Evolutionary conservation across 1,140 invertebrate genomes (phyloP).

Genomic region (Agrypnia vestita): DNA sequence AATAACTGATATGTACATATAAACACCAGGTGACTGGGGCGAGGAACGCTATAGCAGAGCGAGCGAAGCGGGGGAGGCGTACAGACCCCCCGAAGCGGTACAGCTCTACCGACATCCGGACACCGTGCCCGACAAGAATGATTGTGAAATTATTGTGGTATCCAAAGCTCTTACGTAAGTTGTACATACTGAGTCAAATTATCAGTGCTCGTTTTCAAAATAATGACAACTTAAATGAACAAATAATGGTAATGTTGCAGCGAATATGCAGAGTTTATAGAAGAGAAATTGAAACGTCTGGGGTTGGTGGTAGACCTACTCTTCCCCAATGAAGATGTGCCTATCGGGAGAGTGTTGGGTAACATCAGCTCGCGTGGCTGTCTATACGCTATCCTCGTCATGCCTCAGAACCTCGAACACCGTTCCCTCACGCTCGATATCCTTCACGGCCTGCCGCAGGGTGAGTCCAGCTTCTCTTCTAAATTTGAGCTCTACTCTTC

Average conservation of each 20-base stretch:
- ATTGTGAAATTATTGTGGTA: conserved; percentile 91
- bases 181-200: neutral
- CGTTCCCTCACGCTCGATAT: conserved; percentile 93
- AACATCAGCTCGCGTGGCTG: conserved; percentile 89
- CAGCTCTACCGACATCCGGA: conserved; percentile 65
- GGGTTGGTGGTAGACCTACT: conserved; percentile 89
- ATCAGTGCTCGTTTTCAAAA: too few species aligned
- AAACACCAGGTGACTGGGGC: conserved; percentile 1
- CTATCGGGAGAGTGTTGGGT: conserved; percentile 84
- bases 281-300: conserved; percentile 85
- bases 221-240: too few species aligned
- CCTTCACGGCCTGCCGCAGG: conserved; percentile 91
- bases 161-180: conserved; percentile 85
- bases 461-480: conserved; percentile 67
- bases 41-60: conserved; percentile 16
- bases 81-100: conserved; percentile 59
- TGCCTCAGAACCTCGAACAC: conserved; percentile 87
- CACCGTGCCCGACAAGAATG: conserved; percentile 79
- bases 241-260: conserved; percentile 69
- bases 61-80: neutral
- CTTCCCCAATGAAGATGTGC: conserved; percentile 91
- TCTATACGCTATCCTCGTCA: conserved; percentile 91
- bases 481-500: too few species aligned
- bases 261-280: conserved; percentile 92
- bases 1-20: too few species aligned